These are phyloP conservation scores for Leucoraja ocellata DNA, from an alignment of 2,797 vertebrate species.

Conservation along the genomic window DNA sequence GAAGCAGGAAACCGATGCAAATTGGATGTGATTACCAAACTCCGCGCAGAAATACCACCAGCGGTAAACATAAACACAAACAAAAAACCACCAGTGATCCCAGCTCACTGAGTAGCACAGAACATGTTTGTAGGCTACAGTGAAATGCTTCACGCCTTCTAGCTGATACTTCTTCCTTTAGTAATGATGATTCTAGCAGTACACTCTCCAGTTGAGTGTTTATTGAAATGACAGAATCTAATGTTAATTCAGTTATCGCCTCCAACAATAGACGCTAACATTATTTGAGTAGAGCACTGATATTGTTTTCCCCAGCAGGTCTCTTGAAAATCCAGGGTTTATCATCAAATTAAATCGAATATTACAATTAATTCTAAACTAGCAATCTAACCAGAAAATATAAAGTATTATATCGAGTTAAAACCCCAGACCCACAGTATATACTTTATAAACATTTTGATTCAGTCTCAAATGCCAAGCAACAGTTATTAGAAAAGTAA, in stretches of 20 bases:
- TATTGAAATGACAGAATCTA: too few species aligned
- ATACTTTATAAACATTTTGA: background rate
- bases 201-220: too few species aligned
- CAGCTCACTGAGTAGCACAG: background rate
- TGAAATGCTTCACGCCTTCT: background rate
- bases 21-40: background rate
- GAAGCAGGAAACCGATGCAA: background rate
- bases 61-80: background rate
- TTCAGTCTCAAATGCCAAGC: background rate
- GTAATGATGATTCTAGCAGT: background rate
- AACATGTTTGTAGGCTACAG: background rate
- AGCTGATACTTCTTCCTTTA: background rate
- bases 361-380: background rate
- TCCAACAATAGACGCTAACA: background rate
- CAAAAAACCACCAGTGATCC: background rate
- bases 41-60: background rate
- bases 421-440: background rate
- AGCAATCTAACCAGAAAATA: background rate
- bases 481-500: too few species aligned
- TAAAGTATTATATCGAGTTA: background rate
- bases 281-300: background rate
- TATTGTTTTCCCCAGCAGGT: background rate
- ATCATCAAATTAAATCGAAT: background rate
- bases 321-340: background rate
- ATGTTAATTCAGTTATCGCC: background rate